phyloP scores from a whole-genome alignment of 2,888 invertebrate species.

The Xanthia togata region DNA sequence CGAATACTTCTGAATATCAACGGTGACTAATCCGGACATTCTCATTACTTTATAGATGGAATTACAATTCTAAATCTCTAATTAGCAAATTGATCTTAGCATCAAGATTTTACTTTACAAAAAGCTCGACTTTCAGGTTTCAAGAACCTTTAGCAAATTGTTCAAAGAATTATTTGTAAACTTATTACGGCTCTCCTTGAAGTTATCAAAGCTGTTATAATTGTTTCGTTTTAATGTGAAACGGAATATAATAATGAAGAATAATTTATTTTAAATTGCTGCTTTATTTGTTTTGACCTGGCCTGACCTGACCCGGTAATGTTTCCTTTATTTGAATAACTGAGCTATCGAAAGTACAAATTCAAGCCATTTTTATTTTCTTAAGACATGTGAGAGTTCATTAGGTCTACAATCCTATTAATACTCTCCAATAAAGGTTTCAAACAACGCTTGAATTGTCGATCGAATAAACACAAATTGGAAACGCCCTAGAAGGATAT shows the following conservation, averaged over 20 bases:
- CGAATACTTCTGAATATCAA: background rate
- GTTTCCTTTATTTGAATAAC: conserved; percentile 26
- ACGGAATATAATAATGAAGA: conserved; percentile 42
- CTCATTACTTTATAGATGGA: background rate
- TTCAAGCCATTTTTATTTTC: conserved; percentile 51
- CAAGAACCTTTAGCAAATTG: background rate
- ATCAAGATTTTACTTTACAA: background rate
- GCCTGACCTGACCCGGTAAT: conserved; percentile 50
- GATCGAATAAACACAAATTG: background rate
- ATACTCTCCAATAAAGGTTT: background rate
- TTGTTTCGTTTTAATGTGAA: conserved; percentile 53
- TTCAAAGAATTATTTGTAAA: conserved; percentile 15
- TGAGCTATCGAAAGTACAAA: conserved; percentile 43
- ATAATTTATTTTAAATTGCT: conserved; percentile 33
- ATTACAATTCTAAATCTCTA: background rate
- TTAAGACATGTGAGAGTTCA: conserved; percentile 47
- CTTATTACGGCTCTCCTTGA: conserved; percentile 32
- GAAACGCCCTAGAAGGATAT: no score
- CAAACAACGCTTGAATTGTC: background rate
- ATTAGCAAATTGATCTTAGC: conserved; percentile 2
- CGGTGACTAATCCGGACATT: background rate
- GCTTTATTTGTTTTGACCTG: conserved; percentile 43
- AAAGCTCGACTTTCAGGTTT: conserved; percentile 10
- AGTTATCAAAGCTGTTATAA: conserved; percentile 45
- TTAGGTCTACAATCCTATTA: conserved; percentile 25